Percentiles rank a stretch among this genome's conserved stretches.
Conservation (phyloP, 2,888 invertebrate genomes). For the Tribolium freemani region DNA sequence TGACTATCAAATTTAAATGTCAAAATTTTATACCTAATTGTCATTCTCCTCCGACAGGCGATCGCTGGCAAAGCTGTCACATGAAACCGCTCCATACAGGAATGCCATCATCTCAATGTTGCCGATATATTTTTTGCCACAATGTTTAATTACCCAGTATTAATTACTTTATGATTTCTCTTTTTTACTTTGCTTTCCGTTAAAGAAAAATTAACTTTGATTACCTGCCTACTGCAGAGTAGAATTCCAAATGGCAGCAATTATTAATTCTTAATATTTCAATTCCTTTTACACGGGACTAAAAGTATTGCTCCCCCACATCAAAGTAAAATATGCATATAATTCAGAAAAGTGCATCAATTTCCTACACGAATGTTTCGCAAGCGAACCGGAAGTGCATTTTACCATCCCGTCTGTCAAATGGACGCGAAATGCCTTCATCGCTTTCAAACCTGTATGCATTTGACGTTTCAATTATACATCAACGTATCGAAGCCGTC, state of each 20-base stretch:
- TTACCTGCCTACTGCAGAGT: too few species aligned
- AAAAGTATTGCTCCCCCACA: background rate
- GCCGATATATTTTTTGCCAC: too few species aligned
- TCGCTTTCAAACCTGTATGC: slow-evolving; percentile 12
- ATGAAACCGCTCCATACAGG: too few species aligned
- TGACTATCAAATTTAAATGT: too few species aligned
- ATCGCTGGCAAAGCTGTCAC: too few species aligned
- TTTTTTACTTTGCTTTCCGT: too few species aligned
- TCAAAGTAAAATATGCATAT: slow-evolving; percentile 6
- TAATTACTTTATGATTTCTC: too few species aligned
- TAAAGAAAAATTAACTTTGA: too few species aligned
- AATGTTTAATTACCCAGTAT: too few species aligned
- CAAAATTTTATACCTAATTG: too few species aligned
- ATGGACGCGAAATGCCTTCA: background rate
- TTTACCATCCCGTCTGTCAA: slow-evolving; percentile 6
- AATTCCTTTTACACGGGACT: background rate
- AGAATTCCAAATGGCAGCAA: background rate
- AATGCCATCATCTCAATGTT: too few species aligned
- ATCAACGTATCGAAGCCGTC: background rate
- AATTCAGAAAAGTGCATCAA: slow-evolving; percentile 23
- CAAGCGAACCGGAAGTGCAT: slow-evolving; percentile 14
- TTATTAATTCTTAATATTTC: background rate
- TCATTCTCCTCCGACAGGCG: too few species aligned
- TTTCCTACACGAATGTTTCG: slow-evolving; percentile 5
- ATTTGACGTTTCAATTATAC: slow-evolving; percentile 24